Base-by-base conservation (phyloP, 30 jellyfish, hydroid and myxozoan genomes). In the Haliclystus octoradiatus region DNA sequence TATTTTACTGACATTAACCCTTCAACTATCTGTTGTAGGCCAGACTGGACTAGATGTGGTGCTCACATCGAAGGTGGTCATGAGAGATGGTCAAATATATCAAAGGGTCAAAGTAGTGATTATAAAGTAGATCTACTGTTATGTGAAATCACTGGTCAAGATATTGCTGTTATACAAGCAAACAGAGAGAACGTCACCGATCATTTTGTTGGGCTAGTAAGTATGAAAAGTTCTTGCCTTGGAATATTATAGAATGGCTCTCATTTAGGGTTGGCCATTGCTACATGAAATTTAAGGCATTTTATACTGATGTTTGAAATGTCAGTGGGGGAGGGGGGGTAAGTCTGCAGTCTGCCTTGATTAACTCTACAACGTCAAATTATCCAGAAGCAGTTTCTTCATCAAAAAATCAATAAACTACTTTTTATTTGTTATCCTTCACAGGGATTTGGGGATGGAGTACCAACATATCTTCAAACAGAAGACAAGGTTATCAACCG, bases 61-160 rank as follows among this genome's bases (percentile, higher is more conserved):
- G 66, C 65, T 27, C 77, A 82, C 68, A 81, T 91, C 2, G 99
- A 91, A 60, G 99, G 99, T 2, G 95, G 94, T 0, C 66, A 64
- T 0, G 95, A 91, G 28, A 50, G 95, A 66, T 91, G 99, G 99
- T 69, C 35, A 34, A 93, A 78, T 29, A 25, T 81, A 19, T 34
- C 95, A 14, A 50, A 78, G 51, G 93, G 77, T 0, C 79, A 77
- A 63, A 83, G 94, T 62, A 82, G 96, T 30, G 52, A 69, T 31
- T 84, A 78, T 25, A 34, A 83, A 34, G 94, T 91, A n/a, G 87
- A 91, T 65, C 63, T 75, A 13, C 62, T 91, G 63, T 70, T 91
- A 25, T 77, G 95, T 0, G 95, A 78, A 66, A 83, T 91, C 88
- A 91, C 99, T 47, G 99, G 99, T 7, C 99, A 83, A 63, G 94